Evolutionary conservation across 1,140 invertebrate species (phyloP).

Genomic region (Pogonomyrmex barbatus): DNA sequence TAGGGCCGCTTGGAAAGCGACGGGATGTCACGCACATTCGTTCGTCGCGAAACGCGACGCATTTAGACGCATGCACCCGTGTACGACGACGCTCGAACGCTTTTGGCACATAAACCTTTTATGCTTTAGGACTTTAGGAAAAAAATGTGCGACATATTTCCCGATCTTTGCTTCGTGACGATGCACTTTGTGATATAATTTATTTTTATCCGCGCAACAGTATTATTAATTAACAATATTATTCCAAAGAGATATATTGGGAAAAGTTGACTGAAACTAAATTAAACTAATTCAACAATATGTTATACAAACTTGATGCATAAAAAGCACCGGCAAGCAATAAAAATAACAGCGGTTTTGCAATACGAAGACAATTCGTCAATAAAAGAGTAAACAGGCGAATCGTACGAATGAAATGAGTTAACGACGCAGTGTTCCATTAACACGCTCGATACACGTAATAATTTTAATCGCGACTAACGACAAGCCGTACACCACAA

Average conservation of each 20-base stretch:
- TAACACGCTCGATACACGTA: conserved; percentile 29
- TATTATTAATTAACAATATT: not conserved
- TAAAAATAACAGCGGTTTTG: not conserved
- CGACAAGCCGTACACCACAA: conserved; percentile 43
- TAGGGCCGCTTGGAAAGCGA: conserved; percentile 55
- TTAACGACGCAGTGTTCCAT: conserved; percentile 32
- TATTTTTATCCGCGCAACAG: not conserved
- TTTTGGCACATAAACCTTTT: conserved; percentile 37
- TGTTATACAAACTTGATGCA: not conserved
- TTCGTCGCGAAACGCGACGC: conserved; percentile 59
- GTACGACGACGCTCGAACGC: not conserved
- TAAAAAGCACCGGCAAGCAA: not conserved
- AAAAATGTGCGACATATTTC: not conserved
- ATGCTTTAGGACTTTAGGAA: not conserved
- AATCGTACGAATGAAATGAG: conserved; percentile 50
- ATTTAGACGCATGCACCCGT: conserved; percentile 54
- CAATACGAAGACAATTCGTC: not conserved
- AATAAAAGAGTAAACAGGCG: conserved; percentile 28
- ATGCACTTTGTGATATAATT: not conserved
- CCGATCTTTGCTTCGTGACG: not conserved
- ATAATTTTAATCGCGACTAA: conserved; percentile 54
- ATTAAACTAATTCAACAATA: not conserved
- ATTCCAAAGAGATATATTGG: no score
- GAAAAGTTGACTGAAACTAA: no score
- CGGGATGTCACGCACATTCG: conserved; percentile 56